Evolutionary conservation across 2,797 vertebrate species (phyloP), one percentile per base, ranked within the genome.

Genomic region (Capromys pilorides): DNA sequence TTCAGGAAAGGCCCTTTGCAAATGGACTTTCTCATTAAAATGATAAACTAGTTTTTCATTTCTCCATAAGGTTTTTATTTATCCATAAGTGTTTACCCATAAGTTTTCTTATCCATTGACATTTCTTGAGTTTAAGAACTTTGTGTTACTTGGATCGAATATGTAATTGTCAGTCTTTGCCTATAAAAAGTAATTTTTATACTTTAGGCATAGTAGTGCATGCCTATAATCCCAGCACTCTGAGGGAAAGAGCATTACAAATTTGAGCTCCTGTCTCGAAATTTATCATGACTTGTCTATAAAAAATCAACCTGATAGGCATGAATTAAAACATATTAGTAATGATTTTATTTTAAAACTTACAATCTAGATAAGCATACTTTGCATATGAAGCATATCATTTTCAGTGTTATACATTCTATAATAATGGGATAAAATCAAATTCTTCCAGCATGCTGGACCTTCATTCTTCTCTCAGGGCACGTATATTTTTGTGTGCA

Each of bases 91-190:
- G 19, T 61, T 83, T 61, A 49, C 57, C 33, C 36, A 26, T 77
- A 62, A 19, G 1, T 91, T 62, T 45, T 4, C 45, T 45, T 87
- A 0, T 61, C 14, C 54, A 80, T 31, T 31, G 10, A 45, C 2
- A 10, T 85, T 91, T 69, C 19, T 57, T 87, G 5, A 88, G 28
- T 79, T 71, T 94, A 82, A 84, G 57, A 89, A 89, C 26, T 93
- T 89, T 10, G 2, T 69, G 66, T 86, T 89, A 54, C 36, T 69
- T 77, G 12, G 6, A 5, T 71, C 61, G 39, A 87, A 57, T 84
- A 31, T 39, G 8, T 78, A 91, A 49, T 78, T 41, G 57, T n/a
- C 36, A 88, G 18, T 85, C 45, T 91, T 95, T 89, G 10, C 14
- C 28, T 81, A 2, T 83, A 41, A 79, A 78, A 62, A 19, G 18